phyloP scores from a whole-genome alignment of 2,888 invertebrate genomes.

The Macrosiphum euphorbiae region DNA sequence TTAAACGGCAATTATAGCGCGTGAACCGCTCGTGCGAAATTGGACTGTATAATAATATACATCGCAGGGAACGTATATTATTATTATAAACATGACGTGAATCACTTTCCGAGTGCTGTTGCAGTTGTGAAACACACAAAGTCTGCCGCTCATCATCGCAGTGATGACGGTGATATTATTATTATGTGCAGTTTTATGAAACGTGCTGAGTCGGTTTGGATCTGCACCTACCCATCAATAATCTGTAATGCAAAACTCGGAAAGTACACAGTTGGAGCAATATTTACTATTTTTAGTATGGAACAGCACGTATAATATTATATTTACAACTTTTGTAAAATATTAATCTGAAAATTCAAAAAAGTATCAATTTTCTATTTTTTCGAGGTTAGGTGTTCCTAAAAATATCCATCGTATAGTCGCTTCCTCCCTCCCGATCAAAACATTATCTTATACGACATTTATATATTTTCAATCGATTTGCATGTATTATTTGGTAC shows the following conservation, averaged over 20 bases:
- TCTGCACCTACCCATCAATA: background rate
- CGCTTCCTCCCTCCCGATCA: background rate
- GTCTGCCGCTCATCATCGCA: background rate
- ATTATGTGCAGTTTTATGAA: background rate
- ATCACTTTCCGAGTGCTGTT: conserved; percentile 4
- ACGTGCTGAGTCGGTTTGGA: background rate
- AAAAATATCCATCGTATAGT: background rate
- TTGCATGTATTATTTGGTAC: background rate
- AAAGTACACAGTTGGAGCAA: background rate
- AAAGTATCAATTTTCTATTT: background rate
- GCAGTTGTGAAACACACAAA: background rate
- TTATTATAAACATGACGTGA: background rate
- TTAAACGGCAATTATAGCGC: conserved; percentile 9
- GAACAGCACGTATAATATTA: background rate
- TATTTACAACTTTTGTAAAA: background rate
- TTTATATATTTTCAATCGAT: background rate
- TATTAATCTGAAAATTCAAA: background rate
- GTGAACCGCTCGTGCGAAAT: conserved; percentile 12
- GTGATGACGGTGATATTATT: background rate
- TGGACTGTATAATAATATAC: conserved; percentile 4
- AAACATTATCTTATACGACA: background rate
- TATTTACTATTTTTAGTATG: no score
- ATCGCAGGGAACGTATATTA: background rate
- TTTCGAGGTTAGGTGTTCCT: no score
- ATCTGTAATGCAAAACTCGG: background rate